Evolutionary conservation across 2,888 invertebrate species (phyloP), one percentile per base, ranked within the genome.

Genomic region (Acanthopleura granulata): DNA sequence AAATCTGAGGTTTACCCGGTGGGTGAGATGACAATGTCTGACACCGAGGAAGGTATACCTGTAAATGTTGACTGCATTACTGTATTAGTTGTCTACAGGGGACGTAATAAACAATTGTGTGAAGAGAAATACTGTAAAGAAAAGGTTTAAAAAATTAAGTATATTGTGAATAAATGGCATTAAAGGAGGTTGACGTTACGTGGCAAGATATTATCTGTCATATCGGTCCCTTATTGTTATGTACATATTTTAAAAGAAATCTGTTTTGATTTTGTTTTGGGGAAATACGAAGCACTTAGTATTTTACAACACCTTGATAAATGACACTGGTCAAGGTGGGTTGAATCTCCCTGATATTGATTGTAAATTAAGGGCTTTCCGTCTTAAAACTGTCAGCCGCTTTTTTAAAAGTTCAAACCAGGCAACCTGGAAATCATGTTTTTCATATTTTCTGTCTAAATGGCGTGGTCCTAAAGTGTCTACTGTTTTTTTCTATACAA

Each of bases 1-100:
- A 66, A 66, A 66, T 66, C 69, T 22, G 69, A 66, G 25, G 69
- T 66, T 66, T 9, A 29, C 18, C 27, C 16, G 16, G 25, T 66
- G 18, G 27, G 27, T 30, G 25, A 16, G 16, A 30, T 30, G 30
- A 18, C 25, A 1, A 18, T 25, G 25, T 30, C 69, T 1, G 30
- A 66, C 69, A 66, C 16, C 3, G 12, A 9, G 9, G 30, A 30
- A 29, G 30, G 30, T 30, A 66, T 66, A 16, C 25, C 25, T 29
- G 30, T 30, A 25, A 25, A 66, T 29, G 27, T 16, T 18, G 69
- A 66, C 25, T 66, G 69, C 25, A 66, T 66, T 16, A 18, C 18
- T 16, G 27, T 66, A 25, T 30, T 66, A 9, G 69, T 4, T n/a
- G 69, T 66, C 16, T 66, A 12, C 12, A 16, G 3, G 16, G 69